Conservation (phyloP, 1,140 invertebrate species). For the Steinernema feltiae region DNA sequence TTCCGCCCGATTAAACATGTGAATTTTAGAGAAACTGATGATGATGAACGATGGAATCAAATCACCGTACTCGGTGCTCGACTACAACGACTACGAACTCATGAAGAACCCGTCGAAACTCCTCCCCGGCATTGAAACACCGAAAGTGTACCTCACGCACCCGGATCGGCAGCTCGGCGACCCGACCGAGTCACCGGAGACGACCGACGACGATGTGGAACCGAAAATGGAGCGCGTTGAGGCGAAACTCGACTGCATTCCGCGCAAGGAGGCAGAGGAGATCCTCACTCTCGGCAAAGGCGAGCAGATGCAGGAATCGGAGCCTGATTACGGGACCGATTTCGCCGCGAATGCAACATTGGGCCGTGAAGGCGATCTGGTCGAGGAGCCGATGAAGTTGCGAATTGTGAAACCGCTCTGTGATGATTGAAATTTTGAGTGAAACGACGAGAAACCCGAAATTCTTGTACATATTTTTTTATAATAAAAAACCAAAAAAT, state of each 20-base stretch:
- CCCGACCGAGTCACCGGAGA: neutral
- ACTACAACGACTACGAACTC: conserved; percentile 10
- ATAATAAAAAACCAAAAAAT: neutral
- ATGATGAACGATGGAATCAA: conserved; percentile 4
- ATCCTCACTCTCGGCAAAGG: neutral
- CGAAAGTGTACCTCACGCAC: neutral
- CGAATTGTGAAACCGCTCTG: conserved; percentile 1
- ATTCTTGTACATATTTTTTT: neutral
- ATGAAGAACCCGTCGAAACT: neutral
- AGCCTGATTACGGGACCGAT: neutral
- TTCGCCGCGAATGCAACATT: neutral
- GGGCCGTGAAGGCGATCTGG: neutral
- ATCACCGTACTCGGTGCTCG: conserved; percentile 1
- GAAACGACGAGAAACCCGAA: neutral
- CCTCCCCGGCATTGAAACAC: neutral
- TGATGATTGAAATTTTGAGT: neutral
- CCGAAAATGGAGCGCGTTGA: neutral
- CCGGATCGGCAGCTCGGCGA: neutral
- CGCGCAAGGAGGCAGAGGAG: neutral
- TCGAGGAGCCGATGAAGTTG: neutral
- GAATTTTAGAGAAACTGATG: conserved; percentile 8
- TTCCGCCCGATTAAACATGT: no score
- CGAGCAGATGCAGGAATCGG: neutral
- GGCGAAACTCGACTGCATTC: neutral
- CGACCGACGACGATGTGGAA: neutral